Evolutionary conservation across 2,797 vertebrate species (phyloP), one percentile per base, ranked within the genome.

Genomic region (Poeciliopsis gracilis): DNA sequence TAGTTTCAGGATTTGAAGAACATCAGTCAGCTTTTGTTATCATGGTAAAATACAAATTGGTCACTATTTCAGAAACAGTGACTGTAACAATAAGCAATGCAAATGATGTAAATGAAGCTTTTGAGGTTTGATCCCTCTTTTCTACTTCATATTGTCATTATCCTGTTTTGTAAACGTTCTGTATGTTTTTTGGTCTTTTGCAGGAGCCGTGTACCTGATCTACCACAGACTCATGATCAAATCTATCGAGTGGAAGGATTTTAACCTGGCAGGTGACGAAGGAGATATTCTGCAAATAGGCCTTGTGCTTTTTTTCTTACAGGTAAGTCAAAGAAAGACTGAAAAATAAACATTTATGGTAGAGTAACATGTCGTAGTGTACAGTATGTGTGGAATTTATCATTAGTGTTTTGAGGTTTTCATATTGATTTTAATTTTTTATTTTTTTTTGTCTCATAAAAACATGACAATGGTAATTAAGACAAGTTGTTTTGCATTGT

Each of bases 261-360:
- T 92, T 53, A 83, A 61, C 2, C 57, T 94, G 51, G 0, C 38
- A 0, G 0, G 6, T 4, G 1, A 74, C 0, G 82, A 92, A 4
- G 30, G 59, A 57, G 73, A 90, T 71, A 51, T 91, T 20, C 77
- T 95, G 13, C 69, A 92, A 77, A 86, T 86, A 78, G 95, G 94
- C 70, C 87, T 96, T 1, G 91, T 81, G 55, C 16, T 95, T 79
- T 92, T 96, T 49, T 93, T 91, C 84, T 88, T 96, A 77, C 96
- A 96, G 83, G 93, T 92, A 81, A 25, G 86, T 75, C 11, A 7
- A 76, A 81, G 12, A 5, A 69, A 67, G n/a, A 59, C n/a, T 20
- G 2, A 36, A 43, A 79, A 43, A 51, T 2, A 73, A 15, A 67
- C 3, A 76, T 9, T 30, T 47, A 20, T 28, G 43, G 3, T 36